A percentile compares a stretch with the other conserved stretches of the same genome.
phyloP scores from a whole-genome alignment of 2,797 vertebrate genomes.

The Limosa lapponica region DNA sequence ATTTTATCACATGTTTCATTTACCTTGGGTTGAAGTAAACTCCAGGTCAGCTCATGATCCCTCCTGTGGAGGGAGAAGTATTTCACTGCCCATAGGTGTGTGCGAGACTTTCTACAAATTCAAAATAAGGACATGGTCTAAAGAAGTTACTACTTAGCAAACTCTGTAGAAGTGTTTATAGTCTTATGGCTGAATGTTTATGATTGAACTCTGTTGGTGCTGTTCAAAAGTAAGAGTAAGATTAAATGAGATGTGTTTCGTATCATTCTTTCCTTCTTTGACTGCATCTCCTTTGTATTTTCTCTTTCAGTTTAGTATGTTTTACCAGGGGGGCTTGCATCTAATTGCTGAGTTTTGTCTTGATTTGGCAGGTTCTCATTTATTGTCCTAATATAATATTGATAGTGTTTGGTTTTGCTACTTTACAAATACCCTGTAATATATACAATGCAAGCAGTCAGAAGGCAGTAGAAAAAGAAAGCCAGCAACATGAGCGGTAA shows the following conservation, averaged over 20 bases:
- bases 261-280: background rate
- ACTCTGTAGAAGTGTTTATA: background rate
- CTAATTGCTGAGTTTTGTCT: background rate
- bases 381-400: background rate
- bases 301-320: background rate
- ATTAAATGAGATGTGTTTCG: background rate
- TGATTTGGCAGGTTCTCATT: background rate
- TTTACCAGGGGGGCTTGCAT: background rate
- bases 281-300: background rate
- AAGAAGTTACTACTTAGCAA: background rate
- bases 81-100: background rate
- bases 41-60: background rate
- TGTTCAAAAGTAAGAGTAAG: background rate
- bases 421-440: background rate
- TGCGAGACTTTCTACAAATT: background rate
- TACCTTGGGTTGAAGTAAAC: background rate
- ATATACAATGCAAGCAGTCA: background rate
- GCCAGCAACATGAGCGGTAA: background rate
- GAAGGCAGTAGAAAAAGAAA: background rate
- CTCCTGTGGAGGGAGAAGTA: background rate
- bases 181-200: background rate
- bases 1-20: background rate
- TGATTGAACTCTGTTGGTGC: background rate
- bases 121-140: background rate
- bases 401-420: background rate